Base-by-base conservation (phyloP, 2,113 vertebrate genomes). In the Muscicapa adusta region DNA sequence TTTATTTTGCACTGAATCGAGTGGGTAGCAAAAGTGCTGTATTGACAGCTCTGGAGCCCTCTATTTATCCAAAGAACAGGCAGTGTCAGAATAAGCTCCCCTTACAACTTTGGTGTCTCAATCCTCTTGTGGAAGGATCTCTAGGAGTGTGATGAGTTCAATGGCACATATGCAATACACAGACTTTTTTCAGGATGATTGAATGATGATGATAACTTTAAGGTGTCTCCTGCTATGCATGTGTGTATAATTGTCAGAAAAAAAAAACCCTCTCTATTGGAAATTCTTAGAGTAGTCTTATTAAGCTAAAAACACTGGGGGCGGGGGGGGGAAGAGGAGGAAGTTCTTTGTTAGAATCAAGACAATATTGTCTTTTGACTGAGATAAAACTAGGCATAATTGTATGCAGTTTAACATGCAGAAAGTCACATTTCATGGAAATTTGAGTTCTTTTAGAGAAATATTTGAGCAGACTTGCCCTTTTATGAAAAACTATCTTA, bases 21-120 rank as follows among this genome's bases (percentile, higher is more conserved):
- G 84, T 62, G 58, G 80, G 83, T 89, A 88, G 93, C 48, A 92
- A 85, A 96, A 96, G 57, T 94, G 96, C 93, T 95, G 92, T 90
- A 88, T 90, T 96, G 86, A 91, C 95, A 95, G 79, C 54, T 95
- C 91, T 60, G 73, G 56, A 84, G 79, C 51, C 73, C 70, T 91
- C 79, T 86, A 73, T 96, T 95, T 95, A 94, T 94, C 73, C 68
- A 48, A 50, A 65, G 88, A 95, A 48, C 50, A 95, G 76, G 54
- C 77, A 48, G 51, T 38, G 67, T 91, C 76, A 91, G 77, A 76
- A 18, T 40, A 42, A 80, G 79, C 76, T 93, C 26, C 31, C 89
- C 45, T 72, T 24, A 11, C 26, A 57, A 22, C 15, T 18, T 66
- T 38, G 58, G 57, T 34, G 67, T 70, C 63, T 85, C 76, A 76